Evolutionary conservation across 53 echinoderm and acorn worm species (phyloP).

Genomic region (Antedon mediterranea): DNA sequence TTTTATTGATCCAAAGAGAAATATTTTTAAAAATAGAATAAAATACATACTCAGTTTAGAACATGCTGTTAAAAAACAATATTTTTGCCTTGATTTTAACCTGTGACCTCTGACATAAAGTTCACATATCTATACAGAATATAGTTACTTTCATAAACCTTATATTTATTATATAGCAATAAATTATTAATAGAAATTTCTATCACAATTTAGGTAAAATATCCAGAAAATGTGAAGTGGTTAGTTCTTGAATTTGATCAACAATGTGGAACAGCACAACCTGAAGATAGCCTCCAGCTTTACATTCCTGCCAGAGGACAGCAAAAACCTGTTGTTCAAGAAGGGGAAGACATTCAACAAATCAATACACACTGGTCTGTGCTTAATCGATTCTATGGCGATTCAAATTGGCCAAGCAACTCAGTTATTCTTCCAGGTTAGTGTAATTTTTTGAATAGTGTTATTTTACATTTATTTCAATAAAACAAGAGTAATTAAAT

Average conservation of each 20-base stretch:
- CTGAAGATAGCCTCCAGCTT: conserved; percentile 81
- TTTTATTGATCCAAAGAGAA: no score
- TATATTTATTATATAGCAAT: no score
- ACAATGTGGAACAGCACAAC: conserved; percentile 89
- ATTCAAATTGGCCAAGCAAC: conserved; percentile 65
- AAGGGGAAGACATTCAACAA: neutral
- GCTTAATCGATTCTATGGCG: conserved; percentile 58
- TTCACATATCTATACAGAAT: no score
- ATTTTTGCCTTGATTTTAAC: no score
- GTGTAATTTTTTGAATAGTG: neutral
- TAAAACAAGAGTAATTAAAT: no score
- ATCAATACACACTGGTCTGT: conserved; percentile 52
- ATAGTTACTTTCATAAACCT: no score
- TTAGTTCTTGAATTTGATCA: conserved; percentile 89
- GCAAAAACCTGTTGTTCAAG: neutral
- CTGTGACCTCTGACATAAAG: no score
- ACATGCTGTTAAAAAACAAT: no score
- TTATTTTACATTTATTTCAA: neutral
- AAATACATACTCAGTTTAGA: no score
- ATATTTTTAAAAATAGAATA: no score
- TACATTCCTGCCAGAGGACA: conserved; percentile 49
- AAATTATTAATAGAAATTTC: no score
- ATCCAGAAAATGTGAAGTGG: conserved; percentile 84
- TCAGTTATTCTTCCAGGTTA: conserved; percentile 78
- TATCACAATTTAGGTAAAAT: conserved; percentile 58